A percentile compares a stretch with the other conserved stretches of the same genome.
These are phyloP conservation scores for Agrochola lychnidis DNA, from an alignment of 2,888 invertebrate species.

Conservation along the genomic window DNA sequence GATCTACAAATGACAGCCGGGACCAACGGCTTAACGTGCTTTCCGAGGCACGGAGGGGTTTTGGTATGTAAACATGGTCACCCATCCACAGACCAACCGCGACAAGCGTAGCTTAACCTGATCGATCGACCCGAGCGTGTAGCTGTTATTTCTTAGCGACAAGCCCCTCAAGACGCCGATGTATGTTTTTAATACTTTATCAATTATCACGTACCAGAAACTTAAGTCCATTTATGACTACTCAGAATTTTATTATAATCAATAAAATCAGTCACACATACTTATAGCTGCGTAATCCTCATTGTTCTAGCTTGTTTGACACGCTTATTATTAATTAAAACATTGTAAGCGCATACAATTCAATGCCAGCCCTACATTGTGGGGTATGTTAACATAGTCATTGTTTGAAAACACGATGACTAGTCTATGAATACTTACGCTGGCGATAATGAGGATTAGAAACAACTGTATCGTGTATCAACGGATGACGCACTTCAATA, in stretches of 20 bases:
- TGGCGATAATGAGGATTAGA: slow-evolving; percentile 57
- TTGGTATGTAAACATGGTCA: no score
- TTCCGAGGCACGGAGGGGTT: no score
- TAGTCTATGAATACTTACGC: slow-evolving; percentile 52
- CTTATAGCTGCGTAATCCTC: slow-evolving; percentile 36
- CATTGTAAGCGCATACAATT: slow-evolving; percentile 51
- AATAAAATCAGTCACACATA: slow-evolving; percentile 46
- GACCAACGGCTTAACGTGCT: no score
- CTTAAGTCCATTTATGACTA: background rate
- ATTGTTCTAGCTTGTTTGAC: slow-evolving; percentile 51
- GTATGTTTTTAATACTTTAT: background rate
- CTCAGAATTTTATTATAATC: slow-evolving; percentile 33
- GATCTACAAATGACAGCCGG: no score
- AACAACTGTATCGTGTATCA: slow-evolving; percentile 43
- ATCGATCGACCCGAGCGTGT: no score
- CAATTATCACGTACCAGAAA: background rate
- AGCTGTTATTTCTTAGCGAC: no score
- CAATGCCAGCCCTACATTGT: slow-evolving; percentile 56
- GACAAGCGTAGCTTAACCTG: no score
- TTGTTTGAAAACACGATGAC: slow-evolving; percentile 65
- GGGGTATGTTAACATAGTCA: slow-evolving; percentile 53
- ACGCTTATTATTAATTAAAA: slow-evolving; percentile 54
- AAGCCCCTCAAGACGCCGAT: background rate
- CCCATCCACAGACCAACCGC: no score
- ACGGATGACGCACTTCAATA: slow-evolving; percentile 43